Evolutionary conservation across 1,140 invertebrate species (phyloP), one percentile per base, ranked within the genome.

Genomic region (Pogonognathellus flavescens): DNA sequence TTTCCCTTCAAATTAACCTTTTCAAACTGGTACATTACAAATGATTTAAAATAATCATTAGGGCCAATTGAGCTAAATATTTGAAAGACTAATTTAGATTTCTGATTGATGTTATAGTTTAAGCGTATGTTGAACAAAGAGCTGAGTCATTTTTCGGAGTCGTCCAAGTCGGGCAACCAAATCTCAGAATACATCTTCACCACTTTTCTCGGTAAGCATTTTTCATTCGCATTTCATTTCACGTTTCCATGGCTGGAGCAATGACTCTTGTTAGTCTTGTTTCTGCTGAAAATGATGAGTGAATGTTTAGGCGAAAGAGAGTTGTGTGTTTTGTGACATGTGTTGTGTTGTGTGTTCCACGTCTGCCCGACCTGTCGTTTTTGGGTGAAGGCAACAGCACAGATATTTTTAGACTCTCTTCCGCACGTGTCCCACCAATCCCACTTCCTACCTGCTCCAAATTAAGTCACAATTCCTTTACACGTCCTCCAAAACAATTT

Each of bases 51-150:
- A n/a, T n/a, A n/a, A n/a, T n/a, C n/a, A n/a, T n/a, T n/a, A n/a
- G n/a, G n/a, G n/a, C n/a, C n/a, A n/a, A n/a, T n/a, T n/a, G n/a
- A n/a, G n/a, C n/a, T n/a, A 50, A 83, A 31, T 16, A 18, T 62
- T 9, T 18, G 18, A 62, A 9, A 3, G 18, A 49, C 6, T 57
- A 0, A 55, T 70, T 20, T 82, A 57, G 14, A 80, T 84, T 88
- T 89, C 89, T 80, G 89, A n/a, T n/a, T n/a, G n/a, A n/a, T 89
- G 88, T 93, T 95, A 84, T 94, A 99, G 98, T 99, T 99, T 93
- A 99, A 99, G 92, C 94, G 98, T 91, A 99, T 99, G 97, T 94
- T 99, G 90, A 99, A 99, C 93, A 98, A 99, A 93, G 98, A 99
- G 92, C 93, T 99, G 89, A 99, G 96, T 90, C 98, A 99, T 91